Conservation (phyloP, 2,113 vertebrate species). For the Psilopsiagon aymara region DNA sequence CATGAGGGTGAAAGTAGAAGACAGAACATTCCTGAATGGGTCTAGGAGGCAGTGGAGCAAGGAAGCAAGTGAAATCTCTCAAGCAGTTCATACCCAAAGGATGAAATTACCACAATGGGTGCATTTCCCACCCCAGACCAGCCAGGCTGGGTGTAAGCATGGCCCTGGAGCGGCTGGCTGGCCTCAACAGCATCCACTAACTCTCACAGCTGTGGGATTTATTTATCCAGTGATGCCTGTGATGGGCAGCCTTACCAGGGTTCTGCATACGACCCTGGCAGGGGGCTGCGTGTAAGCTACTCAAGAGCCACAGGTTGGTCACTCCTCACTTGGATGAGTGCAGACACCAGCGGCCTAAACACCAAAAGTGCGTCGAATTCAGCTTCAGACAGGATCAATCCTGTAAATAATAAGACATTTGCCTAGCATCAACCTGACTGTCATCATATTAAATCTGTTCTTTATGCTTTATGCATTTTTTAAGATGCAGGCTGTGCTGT, state of each 20-base stretch:
- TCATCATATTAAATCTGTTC: background rate
- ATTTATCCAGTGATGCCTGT: background rate
- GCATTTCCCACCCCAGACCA: rapidly evolving
- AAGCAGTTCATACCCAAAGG: background rate
- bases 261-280: background rate
- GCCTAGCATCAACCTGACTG: background rate
- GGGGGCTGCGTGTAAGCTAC: rapidly evolving
- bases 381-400: background rate
- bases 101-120: rapidly evolving
- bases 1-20: background rate
- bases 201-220: background rate
- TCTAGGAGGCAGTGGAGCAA: background rate
- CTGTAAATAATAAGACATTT: constrained; percentile 28
- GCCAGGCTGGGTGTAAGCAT: rapidly evolving
- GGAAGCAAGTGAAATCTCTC: background rate
- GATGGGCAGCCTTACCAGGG: background rate
- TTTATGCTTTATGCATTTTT: background rate
- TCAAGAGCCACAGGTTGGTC: background rate
- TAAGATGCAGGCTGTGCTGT: background rate
- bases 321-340: background rate
- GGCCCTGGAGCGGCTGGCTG: background rate
- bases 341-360: background rate
- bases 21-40: rapidly evolving
- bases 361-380: background rate
- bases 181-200: background rate